Evolutionary conservation across 2,888 invertebrate species (phyloP).

Genomic region (Caenorhabditis imperialis): DNA sequence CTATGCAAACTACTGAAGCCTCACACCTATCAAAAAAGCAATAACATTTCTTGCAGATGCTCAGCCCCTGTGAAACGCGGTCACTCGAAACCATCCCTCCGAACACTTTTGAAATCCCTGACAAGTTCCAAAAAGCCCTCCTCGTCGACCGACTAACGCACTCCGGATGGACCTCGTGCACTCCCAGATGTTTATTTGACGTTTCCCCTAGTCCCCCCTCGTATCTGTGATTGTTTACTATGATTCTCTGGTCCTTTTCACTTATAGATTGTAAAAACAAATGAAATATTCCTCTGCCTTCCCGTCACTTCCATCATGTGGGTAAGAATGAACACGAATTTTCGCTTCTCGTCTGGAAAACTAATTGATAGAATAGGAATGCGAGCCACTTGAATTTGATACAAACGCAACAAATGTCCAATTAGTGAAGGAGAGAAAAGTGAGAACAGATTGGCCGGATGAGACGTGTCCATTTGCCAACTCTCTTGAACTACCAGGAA

Average conservation of each 20-base stretch:
- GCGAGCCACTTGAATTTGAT: conserved; percentile 25
- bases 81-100: conserved; percentile 68
- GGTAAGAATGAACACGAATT: too few species aligned
- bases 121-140: conserved; percentile 58
- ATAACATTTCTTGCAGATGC: conserved; percentile 61
- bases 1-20: too few species aligned
- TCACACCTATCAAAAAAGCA: too few species aligned
- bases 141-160: conserved; percentile 25
- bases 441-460: conserved; percentile 46
- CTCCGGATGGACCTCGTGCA: too few species aligned
- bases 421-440: conserved; percentile 25
- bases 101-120: conserved; percentile 69
- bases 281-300: too few species aligned
- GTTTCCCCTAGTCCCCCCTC: too few species aligned
- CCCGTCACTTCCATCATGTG: too few species aligned
- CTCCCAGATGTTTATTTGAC: too few species aligned
- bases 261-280: too few species aligned
- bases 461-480: conserved; percentile 33
- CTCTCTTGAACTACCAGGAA: conserved; percentile 17
- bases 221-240: too few species aligned
- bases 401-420: background rate
- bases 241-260: too few species aligned
- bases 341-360: background rate
- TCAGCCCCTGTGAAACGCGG: conserved; percentile 63
- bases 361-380: conserved; percentile 3